Evolutionary conservation across 2,888 invertebrate genomes (phyloP), one percentile per base, ranked within the genome.

Genomic region (Synanthedon tipuliformis): DNA sequence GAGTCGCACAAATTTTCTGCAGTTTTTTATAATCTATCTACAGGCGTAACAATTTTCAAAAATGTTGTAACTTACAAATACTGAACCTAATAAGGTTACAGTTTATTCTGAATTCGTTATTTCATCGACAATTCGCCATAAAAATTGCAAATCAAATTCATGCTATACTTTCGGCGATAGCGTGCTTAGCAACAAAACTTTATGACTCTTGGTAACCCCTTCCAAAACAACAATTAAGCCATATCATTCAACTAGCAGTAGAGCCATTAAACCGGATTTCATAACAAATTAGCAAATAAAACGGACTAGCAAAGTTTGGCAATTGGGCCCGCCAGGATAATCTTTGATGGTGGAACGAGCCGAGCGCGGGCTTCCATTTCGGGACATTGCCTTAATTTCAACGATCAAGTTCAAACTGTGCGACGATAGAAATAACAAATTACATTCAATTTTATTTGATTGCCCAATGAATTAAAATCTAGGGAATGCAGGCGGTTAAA

Each of bases 281-380:
- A 65, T 65, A 65, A 67, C 62, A 64, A 69, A 68, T 68, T 66
- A 68, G 62, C 63, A 61, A 66, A 66, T 61, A 67, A 65, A 51
- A 55, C 49, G 51, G 55, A 57, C 57, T 56, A 57, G 50, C 48
- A 60, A 68, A 66, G 61, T 68, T 66, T 52, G 60, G 54, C 61
- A 58, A 63, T 67, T 60, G 59, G 54, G 56, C 59, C 55, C 61
- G 52, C 34, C 51, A 59, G 61, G 63, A 62, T 65, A 60, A 66
- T 66, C 65, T 64, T 61, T 59, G 60, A 58, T 61, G 59, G 57
- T 51, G 58, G 52, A 58, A 57, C 48, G 50, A 34, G 49, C 18
- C 51, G 50, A 55, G 57, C 54, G 57, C 54, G 57, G 59, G 58
- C 56, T 62, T 61, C 57, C 61, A 59, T 64, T 61, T 61, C 55